phyloP scores from a whole-genome alignment of 2,113 vertebrate genomes.

The Psephotus haematonotus region DNA sequence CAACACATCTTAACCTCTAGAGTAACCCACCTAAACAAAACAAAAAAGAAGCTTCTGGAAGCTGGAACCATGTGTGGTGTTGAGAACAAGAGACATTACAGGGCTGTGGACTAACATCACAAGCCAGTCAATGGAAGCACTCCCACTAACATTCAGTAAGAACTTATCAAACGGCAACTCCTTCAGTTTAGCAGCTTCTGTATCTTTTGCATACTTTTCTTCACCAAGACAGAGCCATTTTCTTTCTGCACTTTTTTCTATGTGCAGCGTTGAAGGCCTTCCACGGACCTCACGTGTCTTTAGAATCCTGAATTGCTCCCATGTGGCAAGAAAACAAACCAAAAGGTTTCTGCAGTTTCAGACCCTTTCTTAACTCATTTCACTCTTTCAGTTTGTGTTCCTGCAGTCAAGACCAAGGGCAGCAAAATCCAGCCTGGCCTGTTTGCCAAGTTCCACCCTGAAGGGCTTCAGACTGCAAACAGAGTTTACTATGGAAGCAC shows the following conservation, averaged over 20 bases:
- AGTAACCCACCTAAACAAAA: background rate
- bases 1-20: background rate
- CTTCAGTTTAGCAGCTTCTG: background rate
- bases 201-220: background rate
- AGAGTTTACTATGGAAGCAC: background rate
- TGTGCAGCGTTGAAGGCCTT: background rate
- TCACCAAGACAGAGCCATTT: background rate
- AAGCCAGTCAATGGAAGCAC: background rate
- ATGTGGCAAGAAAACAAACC: background rate
- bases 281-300: background rate
- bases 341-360: background rate
- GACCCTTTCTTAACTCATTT: background rate
- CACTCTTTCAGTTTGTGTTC: accelerated
- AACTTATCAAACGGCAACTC: background rate
- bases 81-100: background rate
- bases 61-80: accelerated
- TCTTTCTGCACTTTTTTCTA: background rate
- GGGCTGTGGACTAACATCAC: background rate
- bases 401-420: accelerated
- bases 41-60: no score
- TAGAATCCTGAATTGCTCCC: background rate
- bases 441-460: background rate
- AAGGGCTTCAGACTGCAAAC: background rate
- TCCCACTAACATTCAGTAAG: background rate
- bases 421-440: background rate